Evolutionary conservation across 1,140 invertebrate species (phyloP), one percentile per base, ranked within the genome.

Genomic region (Pantala flavescens): DNA sequence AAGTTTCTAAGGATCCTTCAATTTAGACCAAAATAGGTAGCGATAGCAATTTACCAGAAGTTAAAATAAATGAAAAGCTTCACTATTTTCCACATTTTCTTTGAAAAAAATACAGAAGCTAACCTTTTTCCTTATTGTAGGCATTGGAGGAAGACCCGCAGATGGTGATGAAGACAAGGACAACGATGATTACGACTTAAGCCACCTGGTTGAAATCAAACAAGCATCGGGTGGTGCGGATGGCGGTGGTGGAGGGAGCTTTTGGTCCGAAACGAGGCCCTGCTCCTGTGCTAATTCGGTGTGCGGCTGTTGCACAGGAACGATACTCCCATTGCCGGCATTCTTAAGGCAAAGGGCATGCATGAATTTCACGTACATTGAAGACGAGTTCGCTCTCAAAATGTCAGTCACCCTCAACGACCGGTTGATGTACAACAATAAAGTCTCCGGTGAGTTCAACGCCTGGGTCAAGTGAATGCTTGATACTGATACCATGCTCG

Each of bases 311-410:
- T 73, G 72, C 72, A 73, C 72, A n/a, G 72, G 72, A n/a, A 36
- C 7, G 19, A 12, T 73, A 10, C 19, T 73, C 24, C 42, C 72
- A 3, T 42, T 36, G 19, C 28, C 42, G 1, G 72, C n/a, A 5
- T 63, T 16, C 16, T 12, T 63, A 21, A 63, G 49, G n/a, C 49
- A 16, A 12, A 16, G 49, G 49, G n/a, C n/a, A 21, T 91, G 89
- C 78, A 84, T 86, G n/a, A 86, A 86, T 74, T 81, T 90, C 19
- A 86, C 84, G 0, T 88, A 87, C 72, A 82, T 86, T 10, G 85
- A 86, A 0, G 74, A 81, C 0, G 83, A 89, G 19, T 87, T 87
- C 19, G 80, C 83, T 2, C 79, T 90, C 63, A 70, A 24, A 28
- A 28, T 74, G 49, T n/a, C n/a, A 1, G 63, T 74, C 23, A 36